phyloP scores from a whole-genome alignment of 2,113 vertebrate species.

The Scolopax mira region DNA sequence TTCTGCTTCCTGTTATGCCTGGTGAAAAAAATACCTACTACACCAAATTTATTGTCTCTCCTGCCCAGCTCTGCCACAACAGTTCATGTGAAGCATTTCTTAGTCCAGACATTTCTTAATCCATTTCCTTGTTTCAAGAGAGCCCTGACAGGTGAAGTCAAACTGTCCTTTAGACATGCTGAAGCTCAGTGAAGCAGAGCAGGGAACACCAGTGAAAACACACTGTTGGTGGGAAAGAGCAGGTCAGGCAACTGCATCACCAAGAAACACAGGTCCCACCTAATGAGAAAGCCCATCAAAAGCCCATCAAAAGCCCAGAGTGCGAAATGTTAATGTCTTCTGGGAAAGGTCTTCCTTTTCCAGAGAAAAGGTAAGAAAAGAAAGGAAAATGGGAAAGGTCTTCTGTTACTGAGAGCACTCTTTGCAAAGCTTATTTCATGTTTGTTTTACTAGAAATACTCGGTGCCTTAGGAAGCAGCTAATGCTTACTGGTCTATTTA shows the following conservation, averaged over 20 bases:
- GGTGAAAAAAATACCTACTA: neutral
- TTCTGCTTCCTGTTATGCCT: neutral
- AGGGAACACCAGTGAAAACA: neutral
- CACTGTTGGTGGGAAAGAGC: neutral
- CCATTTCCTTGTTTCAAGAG: neutral
- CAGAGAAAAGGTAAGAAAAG: no score
- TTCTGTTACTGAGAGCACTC: neutral
- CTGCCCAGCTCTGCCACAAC: neutral
- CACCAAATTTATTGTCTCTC: neutral
- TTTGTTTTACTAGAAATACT: neutral
- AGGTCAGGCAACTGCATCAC: neutral
- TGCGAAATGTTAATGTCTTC: neutral
- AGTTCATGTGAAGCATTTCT: neutral
- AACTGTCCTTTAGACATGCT: neutral
- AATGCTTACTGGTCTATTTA: neutral
- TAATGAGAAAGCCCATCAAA: neutral
- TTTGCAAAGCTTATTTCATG: neutral
- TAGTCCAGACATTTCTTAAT: neutral
- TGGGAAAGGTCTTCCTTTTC: neutral
- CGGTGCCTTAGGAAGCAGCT: neutral
- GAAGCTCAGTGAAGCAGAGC: neutral
- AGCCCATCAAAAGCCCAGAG: neutral
- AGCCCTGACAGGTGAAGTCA: neutral
- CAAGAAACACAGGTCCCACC: neutral
- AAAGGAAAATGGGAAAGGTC: neutral